These are phyloP conservation scores for Amblyteles armatorius DNA, from an alignment of 2,888 invertebrate species.

Conservation along the genomic window DNA sequence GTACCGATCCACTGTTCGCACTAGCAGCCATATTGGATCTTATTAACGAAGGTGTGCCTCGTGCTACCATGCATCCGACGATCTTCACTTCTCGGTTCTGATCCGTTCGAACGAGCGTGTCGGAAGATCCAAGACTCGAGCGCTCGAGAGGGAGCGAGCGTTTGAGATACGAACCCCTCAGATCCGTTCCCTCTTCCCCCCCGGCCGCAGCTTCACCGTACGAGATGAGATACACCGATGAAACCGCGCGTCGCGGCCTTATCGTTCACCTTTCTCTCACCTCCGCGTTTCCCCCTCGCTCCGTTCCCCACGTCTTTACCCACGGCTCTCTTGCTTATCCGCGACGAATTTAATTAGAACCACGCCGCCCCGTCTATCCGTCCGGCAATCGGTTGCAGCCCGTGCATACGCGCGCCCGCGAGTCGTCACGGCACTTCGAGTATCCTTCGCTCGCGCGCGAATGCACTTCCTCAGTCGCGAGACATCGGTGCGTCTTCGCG, in stretches of 20 bases:
- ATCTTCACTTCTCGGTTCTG: conserved; percentile 37
- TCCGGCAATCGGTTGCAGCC: conserved; percentile 64
- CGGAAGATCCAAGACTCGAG: background rate
- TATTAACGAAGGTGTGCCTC: conserved; percentile 53
- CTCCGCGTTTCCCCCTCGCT: background rate
- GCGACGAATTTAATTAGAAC: conserved; percentile 75
- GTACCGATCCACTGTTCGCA: no score
- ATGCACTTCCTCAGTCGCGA: conserved; percentile 39
- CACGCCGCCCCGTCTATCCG: conserved; percentile 66
- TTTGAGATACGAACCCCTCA: conserved; percentile 35
- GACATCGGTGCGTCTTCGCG: conserved; percentile 18
- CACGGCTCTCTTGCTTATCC: conserved; percentile 51
- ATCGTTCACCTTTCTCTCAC: conserved; percentile 7
- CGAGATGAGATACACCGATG: conserved; percentile 50
- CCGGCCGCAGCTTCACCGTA: background rate
- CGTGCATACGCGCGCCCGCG: conserved; percentile 38
- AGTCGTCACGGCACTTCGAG: conserved; percentile 53
- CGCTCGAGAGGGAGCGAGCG: conserved; percentile 29
- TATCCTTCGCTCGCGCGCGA: conserved; percentile 21
- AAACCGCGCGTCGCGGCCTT: conserved; percentile 47
- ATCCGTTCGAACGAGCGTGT: conserved; percentile 33
- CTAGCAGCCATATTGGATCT: no score
- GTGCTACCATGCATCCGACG: background rate
- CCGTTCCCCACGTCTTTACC: background rate
- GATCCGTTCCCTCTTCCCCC: conserved; percentile 30